Evolutionary conservation across 2,797 vertebrate species (phyloP), one percentile per base, ranked within the genome.

Genomic region (Urosaurus nigricauda): DNA sequence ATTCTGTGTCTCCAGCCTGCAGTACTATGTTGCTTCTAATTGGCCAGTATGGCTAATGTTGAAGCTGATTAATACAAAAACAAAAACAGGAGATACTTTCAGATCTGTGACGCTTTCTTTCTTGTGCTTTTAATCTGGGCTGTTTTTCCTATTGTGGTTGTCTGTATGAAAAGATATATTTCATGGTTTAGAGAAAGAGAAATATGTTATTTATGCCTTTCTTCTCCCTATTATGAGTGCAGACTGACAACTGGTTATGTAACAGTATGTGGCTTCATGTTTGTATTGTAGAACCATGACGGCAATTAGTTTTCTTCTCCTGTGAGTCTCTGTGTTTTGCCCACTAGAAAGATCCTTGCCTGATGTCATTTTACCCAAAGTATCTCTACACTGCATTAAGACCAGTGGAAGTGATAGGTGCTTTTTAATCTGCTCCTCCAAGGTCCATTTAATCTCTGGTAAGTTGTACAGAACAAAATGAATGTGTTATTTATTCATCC

Each of bases 51-150:
- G 82, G 58, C 85, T 70, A 8, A 82, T 93, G 91, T 93, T 93
- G 90, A 92, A 93, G 92, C 86, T 92, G 86, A 71, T 90, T 40
- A 91, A 98, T 91, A 37, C 1, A n/a, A 82, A 74, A 24, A 6
- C 91, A 92, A 89, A 99, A 98, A 98, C 98, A 99, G 98, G 98
- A 99, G 98, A 99, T 99, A 98, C 98, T 98, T 98, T 98, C 94
- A 96, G 95, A 96, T 94, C 94, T 97, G 97, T 95, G 88, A 91
- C 94, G 95, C 93, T 91, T 96, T 96, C 93, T 94, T 93, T 93
- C 94, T 95, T 97, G 71, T 94, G 94, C 95, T 97, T 96, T 94
- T 96, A 90, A 82, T 92, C 26, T 95, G 92, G 84, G 87, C 89
- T 12, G 90, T 93, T 2, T 92, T 93, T 92, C 80, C 74, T 89